Percentiles rank a stretch among this genome's conserved stretches.
phyloP scores from a whole-genome alignment of 1,140 invertebrate genomes.

The Neodiprion lecontei region DNA sequence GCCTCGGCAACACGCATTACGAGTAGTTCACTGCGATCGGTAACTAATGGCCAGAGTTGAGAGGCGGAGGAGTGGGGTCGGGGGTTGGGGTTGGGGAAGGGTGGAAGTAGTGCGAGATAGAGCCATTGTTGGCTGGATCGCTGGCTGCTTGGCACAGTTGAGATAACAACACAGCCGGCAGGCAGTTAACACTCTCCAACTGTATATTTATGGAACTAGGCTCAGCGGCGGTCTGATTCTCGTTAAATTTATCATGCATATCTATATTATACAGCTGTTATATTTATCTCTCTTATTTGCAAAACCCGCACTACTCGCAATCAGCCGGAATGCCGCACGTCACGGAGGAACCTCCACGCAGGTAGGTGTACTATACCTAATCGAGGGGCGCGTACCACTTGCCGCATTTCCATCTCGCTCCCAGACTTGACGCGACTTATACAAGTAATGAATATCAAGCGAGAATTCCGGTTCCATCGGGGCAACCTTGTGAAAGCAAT shows the following conservation, averaged over 20 bases:
- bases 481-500: background rate
- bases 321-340: no score
- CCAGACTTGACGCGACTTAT: background rate
- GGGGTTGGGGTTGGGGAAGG: no score
- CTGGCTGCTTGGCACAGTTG: background rate
- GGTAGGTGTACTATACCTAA: no score
- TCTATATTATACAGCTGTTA: background rate
- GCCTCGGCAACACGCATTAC: background rate
- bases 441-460: conserved; percentile 3
- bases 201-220: conserved; percentile 7
- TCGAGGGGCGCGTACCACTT: no score
- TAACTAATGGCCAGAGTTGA: background rate
- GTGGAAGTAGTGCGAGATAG: background rate
- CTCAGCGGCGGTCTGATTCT: background rate
- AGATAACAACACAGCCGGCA: conserved; percentile 6
- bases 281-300: no score
- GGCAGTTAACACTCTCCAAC: background rate
- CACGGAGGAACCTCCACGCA: no score
- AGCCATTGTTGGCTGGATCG: background rate
- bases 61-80: background rate
- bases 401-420: no score
- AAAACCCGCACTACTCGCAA: no score
- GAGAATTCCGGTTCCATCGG: background rate
- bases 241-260: background rate
- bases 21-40: background rate